Conservation (phyloP, 53 echinoderm and acorn worm species). For the Glandiceps talaboti region DNA sequence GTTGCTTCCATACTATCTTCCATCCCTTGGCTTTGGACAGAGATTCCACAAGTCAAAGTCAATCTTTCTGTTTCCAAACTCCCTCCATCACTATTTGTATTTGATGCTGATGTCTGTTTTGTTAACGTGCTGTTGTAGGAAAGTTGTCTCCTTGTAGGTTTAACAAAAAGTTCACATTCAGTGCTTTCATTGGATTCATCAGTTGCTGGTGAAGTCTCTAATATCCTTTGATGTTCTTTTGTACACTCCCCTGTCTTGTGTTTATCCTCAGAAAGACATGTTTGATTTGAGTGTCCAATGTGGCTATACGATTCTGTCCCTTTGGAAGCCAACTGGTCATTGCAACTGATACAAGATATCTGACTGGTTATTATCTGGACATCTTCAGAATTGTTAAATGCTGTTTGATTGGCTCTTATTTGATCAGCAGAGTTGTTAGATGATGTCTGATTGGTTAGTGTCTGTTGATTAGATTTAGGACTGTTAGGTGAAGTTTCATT, state of each 20-base stretch:
- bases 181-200: not conserved
- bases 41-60: not conserved
- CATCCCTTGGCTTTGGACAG: not conserved
- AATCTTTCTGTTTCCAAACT: not conserved
- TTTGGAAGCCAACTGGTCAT: too few relatives aligned
- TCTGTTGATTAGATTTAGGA: not conserved
- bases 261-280: too few relatives aligned
- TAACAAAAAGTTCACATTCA: not conserved
- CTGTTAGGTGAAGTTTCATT: not conserved
- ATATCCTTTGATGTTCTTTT: not conserved
- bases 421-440: too few relatives aligned
- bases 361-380: too few relatives aligned
- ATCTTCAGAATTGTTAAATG: not conserved
- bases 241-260: too few relatives aligned
- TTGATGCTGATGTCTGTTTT: not conserved
- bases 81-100: not conserved
- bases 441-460: not conserved
- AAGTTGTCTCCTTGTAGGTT: not conserved
- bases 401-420: not conserved
- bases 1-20: not conserved
- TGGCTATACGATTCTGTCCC: too few relatives aligned
- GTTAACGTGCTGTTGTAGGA: not conserved
- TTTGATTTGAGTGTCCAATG: too few relatives aligned
- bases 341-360: too few relatives aligned
- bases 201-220: not conserved